phyloP scores from a whole-genome alignment of 2,888 invertebrate genomes.

The Lithophane socia region DNA sequence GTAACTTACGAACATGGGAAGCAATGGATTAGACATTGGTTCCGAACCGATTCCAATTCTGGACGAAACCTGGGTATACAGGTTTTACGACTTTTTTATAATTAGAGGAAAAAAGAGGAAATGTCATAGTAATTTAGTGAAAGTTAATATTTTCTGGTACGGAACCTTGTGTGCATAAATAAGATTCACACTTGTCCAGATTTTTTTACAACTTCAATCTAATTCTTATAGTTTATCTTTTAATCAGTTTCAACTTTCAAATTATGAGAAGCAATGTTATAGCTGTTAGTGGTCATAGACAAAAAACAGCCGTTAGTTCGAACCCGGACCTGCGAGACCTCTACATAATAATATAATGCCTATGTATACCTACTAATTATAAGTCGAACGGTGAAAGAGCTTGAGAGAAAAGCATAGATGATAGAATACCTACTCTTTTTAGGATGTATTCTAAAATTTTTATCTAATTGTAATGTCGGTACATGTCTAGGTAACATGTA shows the following conservation, averaged over 20 bases:
- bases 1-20: too few relatives aligned
- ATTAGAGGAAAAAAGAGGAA: not conserved
- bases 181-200: not conserved
- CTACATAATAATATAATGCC: constrained; percentile 22
- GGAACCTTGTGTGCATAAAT: not conserved
- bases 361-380: constrained; percentile 20
- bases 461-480: too few relatives aligned
- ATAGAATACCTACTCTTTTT: not conserved
- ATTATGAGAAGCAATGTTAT: constrained; percentile 52
- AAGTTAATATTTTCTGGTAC: too few relatives aligned
- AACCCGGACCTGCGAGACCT: constrained; percentile 58
- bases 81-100: too few relatives aligned
- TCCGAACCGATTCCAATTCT: too few relatives aligned
- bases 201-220: constrained; percentile 54
- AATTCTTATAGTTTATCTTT: constrained; percentile 61
- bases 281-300: constrained; percentile 56
- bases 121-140: too few relatives aligned
- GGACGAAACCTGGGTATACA: too few relatives aligned
- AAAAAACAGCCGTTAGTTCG: constrained; percentile 57
- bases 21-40: too few relatives aligned
- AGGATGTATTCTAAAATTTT: not conserved
- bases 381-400: constrained; percentile 24
- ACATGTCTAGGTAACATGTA: too few relatives aligned
- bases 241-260: constrained; percentile 65
- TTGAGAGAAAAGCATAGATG: not conserved